These are phyloP conservation scores for Eupithecia subfuscata DNA, from an alignment of 2,888 invertebrate genomes.

Conservation along the genomic window DNA sequence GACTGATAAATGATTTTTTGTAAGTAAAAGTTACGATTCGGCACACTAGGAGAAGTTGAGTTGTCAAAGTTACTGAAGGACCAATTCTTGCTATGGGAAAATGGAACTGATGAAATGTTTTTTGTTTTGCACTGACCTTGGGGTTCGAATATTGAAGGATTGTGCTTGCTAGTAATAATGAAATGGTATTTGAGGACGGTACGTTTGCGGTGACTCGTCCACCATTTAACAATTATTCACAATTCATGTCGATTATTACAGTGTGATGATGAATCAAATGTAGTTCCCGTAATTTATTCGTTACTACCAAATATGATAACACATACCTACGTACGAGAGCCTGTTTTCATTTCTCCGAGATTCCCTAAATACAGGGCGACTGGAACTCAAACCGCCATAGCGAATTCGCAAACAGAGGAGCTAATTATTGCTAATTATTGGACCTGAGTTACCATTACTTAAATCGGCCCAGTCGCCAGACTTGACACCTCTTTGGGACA, in stretches of 20 bases:
- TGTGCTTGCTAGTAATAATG: slow-evolving; percentile 17
- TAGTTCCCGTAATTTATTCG: slow-evolving; percentile 26
- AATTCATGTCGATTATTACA: slow-evolving; percentile 21
- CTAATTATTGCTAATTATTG: too few relatives aligned
- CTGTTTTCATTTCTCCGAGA: slow-evolving; percentile 28
- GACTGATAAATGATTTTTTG: slow-evolving; percentile 19
- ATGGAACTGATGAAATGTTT: slow-evolving; percentile 18
- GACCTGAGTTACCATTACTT: too few relatives aligned
- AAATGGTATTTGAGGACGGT: slow-evolving; percentile 23
- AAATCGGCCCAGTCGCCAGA: too few relatives aligned
- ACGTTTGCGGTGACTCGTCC: slow-evolving; percentile 18
- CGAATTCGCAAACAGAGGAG: too few relatives aligned
- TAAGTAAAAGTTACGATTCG: slow-evolving; percentile 9
- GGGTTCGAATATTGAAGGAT: slow-evolving; percentile 11
- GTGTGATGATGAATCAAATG: slow-evolving; percentile 21
- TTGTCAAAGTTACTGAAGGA: slow-evolving; percentile 17
- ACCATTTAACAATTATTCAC: slow-evolving; percentile 20
- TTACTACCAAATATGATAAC: slow-evolving; percentile 17
- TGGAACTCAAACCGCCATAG: too few relatives aligned
- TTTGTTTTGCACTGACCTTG: slow-evolving; percentile 18
- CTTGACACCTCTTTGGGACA: too few relatives aligned
- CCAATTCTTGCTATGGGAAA: slow-evolving; percentile 19
- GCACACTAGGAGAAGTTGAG: slow-evolving; percentile 12
- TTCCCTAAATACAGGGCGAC: slow-evolving; percentile 22
- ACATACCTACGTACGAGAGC: slow-evolving; percentile 25